Conservation (phyloP, 2,888 invertebrate genomes). For the Eretmocerus hayati region DNA sequence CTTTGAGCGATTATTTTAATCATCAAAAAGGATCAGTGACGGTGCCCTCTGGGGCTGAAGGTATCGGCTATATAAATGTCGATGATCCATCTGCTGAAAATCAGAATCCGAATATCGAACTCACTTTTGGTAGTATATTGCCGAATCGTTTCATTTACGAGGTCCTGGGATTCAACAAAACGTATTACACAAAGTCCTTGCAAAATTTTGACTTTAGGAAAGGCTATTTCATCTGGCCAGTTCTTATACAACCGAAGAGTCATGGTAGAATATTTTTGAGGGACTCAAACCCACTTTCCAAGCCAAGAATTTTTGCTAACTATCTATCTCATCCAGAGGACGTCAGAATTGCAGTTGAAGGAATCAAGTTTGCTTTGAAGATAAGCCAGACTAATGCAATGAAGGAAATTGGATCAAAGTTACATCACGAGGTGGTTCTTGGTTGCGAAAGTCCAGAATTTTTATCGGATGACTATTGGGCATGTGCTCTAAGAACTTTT, state of each 20-base stretch:
- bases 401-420: constrained; percentile 51
- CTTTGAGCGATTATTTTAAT: too few relatives aligned
- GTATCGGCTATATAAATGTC: not conserved
- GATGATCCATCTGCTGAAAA: not conserved
- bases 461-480: constrained; percentile 54
- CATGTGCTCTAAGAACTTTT: constrained; percentile 60
- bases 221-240: too few relatives aligned
- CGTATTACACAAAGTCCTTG: too few relatives aligned
- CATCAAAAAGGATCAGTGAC: not conserved
- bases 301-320: constrained; percentile 62
- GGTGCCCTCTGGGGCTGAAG: not conserved
- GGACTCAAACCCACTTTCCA: constrained; percentile 58
- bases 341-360: constrained; percentile 55
- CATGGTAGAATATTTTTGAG: constrained; percentile 59
- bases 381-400: constrained; percentile 57
- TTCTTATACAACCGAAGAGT: constrained; percentile 55
- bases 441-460: constrained; percentile 53
- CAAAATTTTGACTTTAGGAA: too few relatives aligned
- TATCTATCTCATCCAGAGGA: constrained; percentile 62
- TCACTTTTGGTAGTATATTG: too few relatives aligned
- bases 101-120: not conserved
- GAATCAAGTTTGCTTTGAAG: constrained; percentile 54
- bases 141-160: too few relatives aligned
- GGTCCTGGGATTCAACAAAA: too few relatives aligned
- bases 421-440: constrained; percentile 52